phyloP scores from a whole-genome alignment of 2,888 invertebrate species.

The Pterostichus madidus region DNA sequence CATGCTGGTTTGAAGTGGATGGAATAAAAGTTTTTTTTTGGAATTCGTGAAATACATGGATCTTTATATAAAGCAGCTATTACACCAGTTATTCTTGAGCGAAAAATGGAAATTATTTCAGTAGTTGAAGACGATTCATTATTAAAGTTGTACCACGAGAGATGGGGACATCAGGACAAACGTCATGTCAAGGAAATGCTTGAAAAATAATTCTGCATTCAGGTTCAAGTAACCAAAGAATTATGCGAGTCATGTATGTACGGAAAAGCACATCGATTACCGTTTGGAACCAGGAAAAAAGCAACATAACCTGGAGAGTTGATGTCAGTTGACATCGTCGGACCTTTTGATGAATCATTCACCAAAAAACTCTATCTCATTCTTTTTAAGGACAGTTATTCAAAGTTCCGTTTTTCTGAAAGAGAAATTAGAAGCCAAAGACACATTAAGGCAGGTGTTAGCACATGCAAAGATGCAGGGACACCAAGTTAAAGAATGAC shows the following conservation, averaged over 20 bases:
- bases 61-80: too few relatives aligned
- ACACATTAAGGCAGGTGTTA: slow-evolving; percentile 69
- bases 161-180: too few relatives aligned
- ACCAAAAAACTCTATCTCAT: slow-evolving; percentile 68
- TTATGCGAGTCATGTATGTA: slow-evolving; percentile 71
- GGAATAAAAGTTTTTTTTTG: too few relatives aligned
- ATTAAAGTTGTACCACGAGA: too few relatives aligned
- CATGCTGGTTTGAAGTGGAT: too few relatives aligned
- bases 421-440: slow-evolving; percentile 70
- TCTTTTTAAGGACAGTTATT: slow-evolving; percentile 69
- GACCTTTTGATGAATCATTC: slow-evolving; percentile 69
- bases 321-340: slow-evolving; percentile 71
- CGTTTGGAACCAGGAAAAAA: slow-evolving; percentile 70
- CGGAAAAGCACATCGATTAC: slow-evolving; percentile 71
- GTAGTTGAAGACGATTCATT: too few relatives aligned
- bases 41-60: too few relatives aligned
- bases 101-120: too few relatives aligned
- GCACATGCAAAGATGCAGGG: slow-evolving; percentile 69
- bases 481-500: slow-evolving; percentile 71
- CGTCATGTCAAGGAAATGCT: too few relatives aligned
- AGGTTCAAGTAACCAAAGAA: slow-evolving; percentile 67
- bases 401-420: slow-evolving; percentile 69
- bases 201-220: too few relatives aligned
- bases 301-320: slow-evolving; percentile 70
- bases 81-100: too few relatives aligned